A percentile compares a stretch with the other conserved stretches of the same genome.
Evolutionary conservation across 37 sponge, comb jelly and placozoan genomes (phyloP).

Genomic region (Corticium candelabrum): DNA sequence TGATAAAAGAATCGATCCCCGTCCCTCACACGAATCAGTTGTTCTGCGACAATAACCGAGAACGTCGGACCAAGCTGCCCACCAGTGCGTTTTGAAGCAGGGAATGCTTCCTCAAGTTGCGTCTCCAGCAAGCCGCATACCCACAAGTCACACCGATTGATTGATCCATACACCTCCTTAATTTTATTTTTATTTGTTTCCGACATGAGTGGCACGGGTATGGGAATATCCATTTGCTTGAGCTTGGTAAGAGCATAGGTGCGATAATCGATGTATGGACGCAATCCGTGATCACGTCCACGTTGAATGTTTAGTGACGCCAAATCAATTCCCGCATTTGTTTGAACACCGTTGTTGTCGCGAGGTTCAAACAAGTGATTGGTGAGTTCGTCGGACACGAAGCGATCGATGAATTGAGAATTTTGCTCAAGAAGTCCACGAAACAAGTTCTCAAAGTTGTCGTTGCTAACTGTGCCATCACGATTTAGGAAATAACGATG

Average conservation of each 20-base stretch:
- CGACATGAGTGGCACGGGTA: too few relatives aligned
- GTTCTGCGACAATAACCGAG: too few relatives aligned
- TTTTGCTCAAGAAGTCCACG: slow-evolving; percentile 38
- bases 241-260: too few relatives aligned
- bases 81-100: neutral
- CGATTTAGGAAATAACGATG: neutral
- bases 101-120: neutral
- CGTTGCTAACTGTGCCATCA: too few relatives aligned
- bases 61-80: neutral
- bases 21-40: too few relatives aligned
- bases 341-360: neutral
- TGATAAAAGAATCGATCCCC: too few relatives aligned
- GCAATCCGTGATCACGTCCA: slow-evolving; percentile 70
- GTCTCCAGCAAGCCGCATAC: neutral
- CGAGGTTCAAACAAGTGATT: slow-evolving; percentile 31
- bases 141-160: too few relatives aligned
- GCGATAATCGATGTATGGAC: too few relatives aligned
- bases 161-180: too few relatives aligned
- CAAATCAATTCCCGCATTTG: slow-evolving; percentile 41
- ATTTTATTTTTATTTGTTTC: too few relatives aligned
- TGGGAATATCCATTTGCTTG: too few relatives aligned
- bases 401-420: slow-evolving; percentile 48
- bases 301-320: slow-evolving; percentile 82
- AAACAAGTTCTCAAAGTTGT: slow-evolving; percentile 9
- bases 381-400: slow-evolving; percentile 46